A percentile compares a stretch with the other conserved stretches of the same genome.
phyloP scores from a whole-genome alignment of 2,888 invertebrate genomes.

The Sylvicola cinctus region DNA sequence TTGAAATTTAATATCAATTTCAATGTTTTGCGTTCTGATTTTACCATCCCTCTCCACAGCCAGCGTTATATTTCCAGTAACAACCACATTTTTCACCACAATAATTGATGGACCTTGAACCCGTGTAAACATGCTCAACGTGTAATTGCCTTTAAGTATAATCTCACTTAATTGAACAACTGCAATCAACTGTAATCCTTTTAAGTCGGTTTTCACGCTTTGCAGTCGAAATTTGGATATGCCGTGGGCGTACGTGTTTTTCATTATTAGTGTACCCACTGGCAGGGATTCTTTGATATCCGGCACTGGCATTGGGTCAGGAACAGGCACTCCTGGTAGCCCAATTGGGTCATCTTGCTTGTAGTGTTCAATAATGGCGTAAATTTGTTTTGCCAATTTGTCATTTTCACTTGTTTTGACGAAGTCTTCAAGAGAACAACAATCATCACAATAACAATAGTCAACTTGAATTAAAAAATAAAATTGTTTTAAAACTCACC shows the following conservation, averaged over 20 bases:
- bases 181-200: constrained; percentile 55
- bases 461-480: too few species aligned
- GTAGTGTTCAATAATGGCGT: constrained; percentile 52
- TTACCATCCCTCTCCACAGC: constrained; percentile 54
- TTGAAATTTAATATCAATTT: constrained; percentile 55
- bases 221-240: constrained; percentile 58
- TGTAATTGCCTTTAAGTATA: constrained; percentile 51
- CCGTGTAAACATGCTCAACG: constrained; percentile 29
- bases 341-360: constrained; percentile 63
- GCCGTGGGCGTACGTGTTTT: constrained; percentile 48
- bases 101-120: constrained; percentile 73
- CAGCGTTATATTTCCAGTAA: constrained; percentile 45
- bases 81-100: constrained; percentile 44
- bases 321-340: constrained; percentile 55
- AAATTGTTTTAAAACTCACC: too few species aligned
- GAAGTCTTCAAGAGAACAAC: too few species aligned
- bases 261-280: constrained; percentile 46
- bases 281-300: constrained; percentile 52
- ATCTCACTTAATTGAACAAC: constrained; percentile 48
- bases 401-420: too few species aligned
- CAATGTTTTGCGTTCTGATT: constrained; percentile 54
- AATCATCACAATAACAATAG: too few species aligned
- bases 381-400: too few species aligned
- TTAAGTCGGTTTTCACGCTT: constrained; percentile 47
- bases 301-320: constrained; percentile 63